Conservation (phyloP, 1,140 invertebrate species). For the Megalopta genalis region DNA sequence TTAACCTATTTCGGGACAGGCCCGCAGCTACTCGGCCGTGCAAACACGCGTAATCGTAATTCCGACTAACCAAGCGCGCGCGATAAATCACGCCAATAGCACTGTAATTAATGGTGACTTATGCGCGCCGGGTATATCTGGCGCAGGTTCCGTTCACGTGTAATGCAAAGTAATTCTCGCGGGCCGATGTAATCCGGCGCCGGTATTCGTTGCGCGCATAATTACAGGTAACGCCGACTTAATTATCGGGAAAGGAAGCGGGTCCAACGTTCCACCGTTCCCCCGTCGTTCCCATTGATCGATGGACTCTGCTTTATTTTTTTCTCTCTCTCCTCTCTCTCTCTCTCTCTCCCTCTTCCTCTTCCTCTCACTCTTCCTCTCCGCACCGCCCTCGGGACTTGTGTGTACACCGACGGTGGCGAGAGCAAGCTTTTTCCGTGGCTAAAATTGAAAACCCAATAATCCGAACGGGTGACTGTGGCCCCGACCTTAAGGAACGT, state of each 20-base stretch:
- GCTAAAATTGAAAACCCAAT: too few relatives aligned
- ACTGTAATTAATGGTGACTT: conserved; percentile 41
- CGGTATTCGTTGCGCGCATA: conserved; percentile 28
- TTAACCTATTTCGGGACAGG: background rate
- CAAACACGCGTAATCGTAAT: conserved; percentile 51
- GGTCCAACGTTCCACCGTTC: background rate
- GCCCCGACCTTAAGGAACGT: too few relatives aligned
- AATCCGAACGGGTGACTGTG: too few relatives aligned
- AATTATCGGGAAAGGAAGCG: conserved; percentile 27
- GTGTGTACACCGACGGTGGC: too few relatives aligned
- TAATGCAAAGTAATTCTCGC: conserved; percentile 22
- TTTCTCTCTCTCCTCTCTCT: too few relatives aligned
- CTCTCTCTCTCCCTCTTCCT: too few relatives aligned
- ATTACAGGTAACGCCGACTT: conserved; percentile 26
- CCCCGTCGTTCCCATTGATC: conserved; percentile 8
- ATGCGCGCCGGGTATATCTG: conserved; percentile 11
- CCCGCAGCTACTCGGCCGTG: background rate
- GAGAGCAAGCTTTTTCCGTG: too few relatives aligned
- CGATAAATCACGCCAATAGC: conserved; percentile 45
- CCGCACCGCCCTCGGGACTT: too few relatives aligned
- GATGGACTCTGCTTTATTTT: background rate
- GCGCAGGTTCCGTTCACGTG: background rate
- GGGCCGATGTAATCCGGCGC: background rate
- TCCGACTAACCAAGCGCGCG: conserved; percentile 24
- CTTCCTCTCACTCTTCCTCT: too few relatives aligned